These are phyloP conservation scores for Ptilodon capucinus DNA, from an alignment of 2,888 invertebrate genomes.

Conservation along the genomic window DNA sequence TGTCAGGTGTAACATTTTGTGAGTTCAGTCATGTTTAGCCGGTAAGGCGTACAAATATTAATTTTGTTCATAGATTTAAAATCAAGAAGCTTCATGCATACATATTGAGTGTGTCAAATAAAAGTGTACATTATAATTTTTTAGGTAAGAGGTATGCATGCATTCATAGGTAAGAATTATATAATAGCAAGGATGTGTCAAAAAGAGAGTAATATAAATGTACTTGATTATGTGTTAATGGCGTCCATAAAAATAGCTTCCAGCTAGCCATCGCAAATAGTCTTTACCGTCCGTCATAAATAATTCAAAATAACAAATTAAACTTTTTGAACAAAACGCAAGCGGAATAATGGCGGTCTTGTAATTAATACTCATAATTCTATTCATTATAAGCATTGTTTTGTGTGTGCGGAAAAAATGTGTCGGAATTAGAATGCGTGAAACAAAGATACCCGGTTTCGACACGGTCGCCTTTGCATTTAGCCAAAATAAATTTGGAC, in stretches of 20 bases:
- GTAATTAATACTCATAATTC: slow-evolving; percentile 52
- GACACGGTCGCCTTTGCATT: slow-evolving; percentile 13
- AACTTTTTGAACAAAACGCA: slow-evolving; percentile 49
- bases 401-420: slow-evolving; percentile 57
- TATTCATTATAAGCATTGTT: slow-evolving; percentile 61
- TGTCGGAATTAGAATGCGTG: slow-evolving; percentile 61
- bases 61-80: too few relatives aligned
- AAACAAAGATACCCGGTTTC: slow-evolving; percentile 46
- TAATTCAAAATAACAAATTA: slow-evolving; percentile 31
- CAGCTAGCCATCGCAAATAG: slow-evolving; percentile 19
- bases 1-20: too few relatives aligned
- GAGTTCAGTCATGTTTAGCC: too few relatives aligned
- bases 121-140: too few relatives aligned
- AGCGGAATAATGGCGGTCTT: slow-evolving; percentile 45
- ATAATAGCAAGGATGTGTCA: too few relatives aligned
- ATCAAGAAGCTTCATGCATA: too few relatives aligned
- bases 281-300: slow-evolving; percentile 26
- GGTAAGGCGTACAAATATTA: too few relatives aligned
- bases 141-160: too few relatives aligned
- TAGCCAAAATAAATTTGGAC: slow-evolving; percentile 18
- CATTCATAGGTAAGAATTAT: too few relatives aligned
- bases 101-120: too few relatives aligned
- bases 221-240: too few relatives aligned
- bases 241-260: slow-evolving; percentile 9
- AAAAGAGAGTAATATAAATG: too few relatives aligned